Conservation (phyloP, 2,797 vertebrate genomes). For the Knipowitschia caucasica region DNA sequence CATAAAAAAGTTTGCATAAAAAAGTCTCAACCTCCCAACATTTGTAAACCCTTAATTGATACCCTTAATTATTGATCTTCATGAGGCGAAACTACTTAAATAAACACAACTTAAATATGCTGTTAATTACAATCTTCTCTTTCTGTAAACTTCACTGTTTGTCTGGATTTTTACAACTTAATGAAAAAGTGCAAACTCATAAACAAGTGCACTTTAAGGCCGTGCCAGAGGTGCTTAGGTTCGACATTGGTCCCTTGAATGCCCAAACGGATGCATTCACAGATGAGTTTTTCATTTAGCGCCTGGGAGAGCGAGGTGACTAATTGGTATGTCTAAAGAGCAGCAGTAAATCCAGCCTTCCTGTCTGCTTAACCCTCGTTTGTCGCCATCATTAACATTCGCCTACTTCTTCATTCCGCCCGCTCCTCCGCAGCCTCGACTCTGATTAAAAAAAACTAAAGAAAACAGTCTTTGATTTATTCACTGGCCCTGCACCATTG, state of each 20-base stretch:
- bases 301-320: not conserved
- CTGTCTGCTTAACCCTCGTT: conserved; percentile 32
- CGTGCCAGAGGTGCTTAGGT: not conserved
- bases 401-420: conserved; percentile 44
- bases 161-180: not conserved
- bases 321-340: conserved; percentile 15
- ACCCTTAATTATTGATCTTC: no score
- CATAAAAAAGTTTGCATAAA: no score
- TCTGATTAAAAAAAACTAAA: conserved; percentile 41
- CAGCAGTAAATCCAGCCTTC: not conserved
- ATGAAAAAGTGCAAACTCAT: not conserved
- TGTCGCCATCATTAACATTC: conserved; percentile 30
- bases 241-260: not conserved
- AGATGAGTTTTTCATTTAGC: conserved; percentile 8
- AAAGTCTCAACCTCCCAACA: not conserved
- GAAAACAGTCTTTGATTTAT: conserved; percentile 57
- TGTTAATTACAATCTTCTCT: not conserved
- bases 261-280: not conserved
- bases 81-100: not conserved
- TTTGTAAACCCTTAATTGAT: no score
- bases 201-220: not conserved
- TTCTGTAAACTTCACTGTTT: no score
- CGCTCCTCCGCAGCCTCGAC: not conserved
- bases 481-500: conserved; percentile 28
- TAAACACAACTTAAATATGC: not conserved